Base-by-base conservation (phyloP, 2,888 invertebrate species). In the Ophion obscuratus region DNA sequence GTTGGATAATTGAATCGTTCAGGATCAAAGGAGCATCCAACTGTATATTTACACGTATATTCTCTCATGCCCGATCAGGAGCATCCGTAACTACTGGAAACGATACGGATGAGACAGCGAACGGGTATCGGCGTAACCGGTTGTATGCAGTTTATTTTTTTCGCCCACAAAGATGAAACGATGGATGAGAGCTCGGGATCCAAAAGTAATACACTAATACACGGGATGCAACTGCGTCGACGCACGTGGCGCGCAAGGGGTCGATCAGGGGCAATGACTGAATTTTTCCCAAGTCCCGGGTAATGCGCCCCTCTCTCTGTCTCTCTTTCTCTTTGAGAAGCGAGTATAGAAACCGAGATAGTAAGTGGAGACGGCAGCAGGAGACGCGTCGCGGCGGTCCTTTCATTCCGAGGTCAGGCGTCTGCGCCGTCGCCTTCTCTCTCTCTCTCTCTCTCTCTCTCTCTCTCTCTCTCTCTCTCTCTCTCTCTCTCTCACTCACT, bases 321-420 rank as follows among this genome's bases (percentile, higher is more conserved):
- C 31, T 9, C 44, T 9, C 44, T 44, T 11, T 6, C 64, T 62
- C 74, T 68, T 81, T 67, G 80, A 44, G 73, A 62, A 73, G 71
- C 62, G 81, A 44, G 64, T 36, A n/a, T 57, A 20, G 44, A 47
- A 71, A 81, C 57, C 80, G 84, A 84, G 76, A 81, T 71, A 77
- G 71, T 40, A 64, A 67, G 59, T 20, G 67, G 78, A 78, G 81
- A 61, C 64, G 78, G 77, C 77, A 53, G 83, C 83, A 81, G 83
- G 79, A 86, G 83, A 86, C 83, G 83, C 87, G 87, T 81, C 84
- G 84, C 83, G 87, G 85, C 86, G 84, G 86, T 84, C 82, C 81
- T 88, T 88, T 87, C 86, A 82, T 87, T 87, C 84, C 88, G 88
- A 88, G 88, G 88, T 88, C 88, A 88, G 87, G 86, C 88, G 81